These are phyloP conservation scores for Frankliniella fusca DNA, from an alignment of 2,888 invertebrate species.

Conservation along the genomic window DNA sequence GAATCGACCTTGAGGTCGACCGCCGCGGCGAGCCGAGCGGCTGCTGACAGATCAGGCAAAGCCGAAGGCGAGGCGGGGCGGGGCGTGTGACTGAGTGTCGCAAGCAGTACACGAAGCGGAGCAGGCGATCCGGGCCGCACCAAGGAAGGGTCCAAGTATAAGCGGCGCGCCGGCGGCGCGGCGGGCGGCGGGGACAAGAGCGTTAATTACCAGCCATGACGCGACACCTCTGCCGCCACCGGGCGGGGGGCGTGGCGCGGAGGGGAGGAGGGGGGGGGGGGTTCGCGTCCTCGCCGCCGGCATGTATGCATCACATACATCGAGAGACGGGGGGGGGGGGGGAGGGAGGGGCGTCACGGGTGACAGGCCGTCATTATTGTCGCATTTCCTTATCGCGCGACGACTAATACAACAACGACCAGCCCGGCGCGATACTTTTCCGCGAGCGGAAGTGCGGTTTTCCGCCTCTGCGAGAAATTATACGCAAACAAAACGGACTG, in stretches of 20 bases:
- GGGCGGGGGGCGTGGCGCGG: not conserved
- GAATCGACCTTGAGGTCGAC: constrained; percentile 11
- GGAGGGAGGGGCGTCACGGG: not conserved
- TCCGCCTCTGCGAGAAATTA: no score
- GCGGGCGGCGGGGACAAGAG: not conserved
- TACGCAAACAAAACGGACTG: no score
- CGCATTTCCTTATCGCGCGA: not conserved
- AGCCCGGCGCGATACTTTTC: not conserved
- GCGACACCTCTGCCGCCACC: constrained; percentile 3
- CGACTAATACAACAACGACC: not conserved
- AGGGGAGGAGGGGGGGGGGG: not conserved
- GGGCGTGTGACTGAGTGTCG: not conserved
- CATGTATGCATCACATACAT: not conserved
- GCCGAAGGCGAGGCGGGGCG: not conserved
- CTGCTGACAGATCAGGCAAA: not conserved
- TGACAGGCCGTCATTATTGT: not conserved
- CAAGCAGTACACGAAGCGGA: not conserved
- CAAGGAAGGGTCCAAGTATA: not conserved
- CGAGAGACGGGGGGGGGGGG: not conserved
- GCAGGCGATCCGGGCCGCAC: not conserved
- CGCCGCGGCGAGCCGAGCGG: not conserved
- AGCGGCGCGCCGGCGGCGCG: not conserved
- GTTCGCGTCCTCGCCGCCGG: constrained; percentile 15
- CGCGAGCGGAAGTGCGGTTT: no score
- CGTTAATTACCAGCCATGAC: constrained; percentile 22